phyloP scores from a whole-genome alignment of 2,888 invertebrate species.

The Polymixis flavicincta region DNA sequence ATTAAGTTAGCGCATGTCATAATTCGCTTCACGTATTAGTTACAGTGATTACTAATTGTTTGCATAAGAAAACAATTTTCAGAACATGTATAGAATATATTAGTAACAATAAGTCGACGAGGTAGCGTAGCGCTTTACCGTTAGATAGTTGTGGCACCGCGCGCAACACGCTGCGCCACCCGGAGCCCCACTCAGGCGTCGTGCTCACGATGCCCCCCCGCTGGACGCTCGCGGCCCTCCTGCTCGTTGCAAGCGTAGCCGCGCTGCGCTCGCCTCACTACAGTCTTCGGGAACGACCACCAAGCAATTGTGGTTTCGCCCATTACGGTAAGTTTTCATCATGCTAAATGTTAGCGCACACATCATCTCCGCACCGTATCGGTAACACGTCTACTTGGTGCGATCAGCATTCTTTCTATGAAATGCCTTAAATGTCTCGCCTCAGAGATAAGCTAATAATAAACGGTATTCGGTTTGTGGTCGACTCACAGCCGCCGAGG shows the following conservation, averaged over 20 bases:
- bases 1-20: constrained; percentile 31
- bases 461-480: background rate
- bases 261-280: background rate
- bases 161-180: background rate
- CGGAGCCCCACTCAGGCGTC: background rate
- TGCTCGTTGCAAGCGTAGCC: constrained; percentile 13
- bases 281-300: constrained; percentile 30
- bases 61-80: constrained; percentile 40
- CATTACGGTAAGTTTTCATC: constrained; percentile 41
- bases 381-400: background rate
- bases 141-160: background rate
- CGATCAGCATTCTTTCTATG: background rate
- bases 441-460: background rate
- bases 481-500: background rate
- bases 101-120: constrained; percentile 6
- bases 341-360: background rate
- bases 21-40: constrained; percentile 40
- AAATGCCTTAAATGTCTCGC: background rate
- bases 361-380: background rate
- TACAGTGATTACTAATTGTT: constrained; percentile 28
- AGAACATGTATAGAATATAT: constrained; percentile 36
- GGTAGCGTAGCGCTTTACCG: background rate
- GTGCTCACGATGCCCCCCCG: background rate
- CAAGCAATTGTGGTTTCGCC: constrained; percentile 38
- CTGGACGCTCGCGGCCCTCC: background rate